Evolutionary conservation across 2,888 invertebrate species (phyloP), one percentile per base, ranked within the genome.

Genomic region (Rotaria magnacalcarata): DNA sequence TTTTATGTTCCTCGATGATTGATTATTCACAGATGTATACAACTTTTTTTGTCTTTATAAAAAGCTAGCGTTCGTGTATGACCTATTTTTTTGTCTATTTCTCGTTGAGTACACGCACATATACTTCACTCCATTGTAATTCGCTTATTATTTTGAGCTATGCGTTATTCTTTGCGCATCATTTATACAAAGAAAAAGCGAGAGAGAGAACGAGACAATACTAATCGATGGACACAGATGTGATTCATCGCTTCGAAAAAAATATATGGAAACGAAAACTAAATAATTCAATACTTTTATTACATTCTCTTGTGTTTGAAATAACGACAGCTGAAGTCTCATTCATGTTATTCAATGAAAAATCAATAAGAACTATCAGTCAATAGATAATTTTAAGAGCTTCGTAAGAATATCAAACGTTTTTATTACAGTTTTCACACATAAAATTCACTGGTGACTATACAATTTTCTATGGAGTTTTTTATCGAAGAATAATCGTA

Each of bases 71-170:
- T 67, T 67, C 34, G 16, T 67, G 67, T 27, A 27, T 16, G 67
- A 67, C 34, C 67, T 67, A 67, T 67, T 67, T 67, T 67, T 67
- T 54, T 67, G 34, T 67, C 19, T 67, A 67, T 67, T 67, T 34
- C 19, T 67, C 27, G 67, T 67, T 34, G 27, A 19, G 34, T 6
- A 27, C 34, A 67, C 16, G 34, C 34, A 34, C 34, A 67, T 34
- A 34, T 34, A 5, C 3, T 41, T 67, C 4, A 5, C 34, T 67
- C 34, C 7, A 34, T 34, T 34, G 34, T 34, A 3, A 54, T 19
- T 27, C 67, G 19, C 34, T 67, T 67, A 34, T 67, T 19, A 41
- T 11, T 3, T 16, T 34, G 4, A 34, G 19, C 34, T 34, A 34
- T 67, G 67, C 34, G 34, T 34, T 67, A 34, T 67, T 67, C 10